Evolutionary conservation across 2,797 vertebrate genomes (phyloP).

Genomic region (Pseudochirops corinnae): DNA sequence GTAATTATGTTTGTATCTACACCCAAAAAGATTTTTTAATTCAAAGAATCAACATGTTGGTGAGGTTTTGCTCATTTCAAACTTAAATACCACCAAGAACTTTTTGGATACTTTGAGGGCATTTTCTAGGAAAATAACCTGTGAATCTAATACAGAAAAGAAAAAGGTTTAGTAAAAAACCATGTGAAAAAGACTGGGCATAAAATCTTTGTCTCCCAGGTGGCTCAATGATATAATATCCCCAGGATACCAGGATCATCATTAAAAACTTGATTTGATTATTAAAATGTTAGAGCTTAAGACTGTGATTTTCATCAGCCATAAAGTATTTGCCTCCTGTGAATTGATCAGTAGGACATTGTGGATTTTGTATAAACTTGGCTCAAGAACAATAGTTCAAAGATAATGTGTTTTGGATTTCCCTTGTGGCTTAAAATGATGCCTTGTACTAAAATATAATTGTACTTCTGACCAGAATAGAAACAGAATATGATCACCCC

Average conservation of each 20-base stretch:
- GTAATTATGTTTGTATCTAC: not conserved
- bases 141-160: not conserved
- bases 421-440: constrained; percentile 6
- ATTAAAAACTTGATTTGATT: constrained; percentile 22
- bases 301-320: not conserved
- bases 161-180: not conserved
- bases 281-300: not conserved
- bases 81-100: constrained; percentile 20
- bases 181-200: not conserved
- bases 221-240: not conserved
- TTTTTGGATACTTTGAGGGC: constrained; percentile 14
- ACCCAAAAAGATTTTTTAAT: constrained; percentile 20
- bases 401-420: constrained; percentile 3
- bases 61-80: constrained; percentile 13
- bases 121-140: not conserved
- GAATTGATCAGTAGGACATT: not conserved
- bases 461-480: constrained; percentile 25
- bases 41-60: constrained; percentile 11
- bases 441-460: constrained; percentile 14
- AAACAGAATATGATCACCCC: not conserved
- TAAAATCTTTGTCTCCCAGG: not conserved
- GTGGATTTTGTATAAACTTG: constrained; percentile 17
- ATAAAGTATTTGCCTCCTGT: constrained; percentile 1
- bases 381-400: constrained; percentile 13
- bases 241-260: not conserved